Evolutionary conservation across 2,888 invertebrate species (phyloP).

Genomic region (Watsonalla cultraria): DNA sequence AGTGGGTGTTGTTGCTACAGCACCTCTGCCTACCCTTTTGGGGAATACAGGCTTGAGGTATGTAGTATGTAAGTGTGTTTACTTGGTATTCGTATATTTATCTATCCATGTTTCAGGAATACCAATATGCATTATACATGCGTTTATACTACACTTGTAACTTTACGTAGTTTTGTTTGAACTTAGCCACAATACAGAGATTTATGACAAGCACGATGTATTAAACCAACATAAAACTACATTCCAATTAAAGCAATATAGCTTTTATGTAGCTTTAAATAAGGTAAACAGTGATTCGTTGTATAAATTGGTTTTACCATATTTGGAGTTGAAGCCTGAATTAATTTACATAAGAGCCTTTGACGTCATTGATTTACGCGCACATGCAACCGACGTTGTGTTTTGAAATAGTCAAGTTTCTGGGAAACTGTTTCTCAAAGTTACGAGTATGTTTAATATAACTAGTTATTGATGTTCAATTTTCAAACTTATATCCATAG

Average conservation of each 20-base stretch:
- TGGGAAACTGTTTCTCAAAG: neutral
- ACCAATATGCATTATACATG: neutral
- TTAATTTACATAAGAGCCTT: slow-evolving; percentile 32
- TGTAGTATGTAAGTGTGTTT: too few relatives aligned
- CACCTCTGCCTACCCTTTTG: too few relatives aligned
- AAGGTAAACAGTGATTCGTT: neutral
- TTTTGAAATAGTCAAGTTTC: slow-evolving; percentile 19
- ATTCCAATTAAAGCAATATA: neutral
- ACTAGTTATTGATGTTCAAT: neutral
- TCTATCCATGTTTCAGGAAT: neutral
- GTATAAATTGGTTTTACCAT: neutral
- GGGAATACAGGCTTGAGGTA: too few relatives aligned
- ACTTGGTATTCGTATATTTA: too few relatives aligned
- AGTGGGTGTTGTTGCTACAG: too few relatives aligned
- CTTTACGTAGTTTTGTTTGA: slow-evolving; percentile 10
- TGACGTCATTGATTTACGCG: slow-evolving; percentile 29
- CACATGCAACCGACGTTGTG: slow-evolving; percentile 21
- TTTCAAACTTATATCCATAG: too few relatives aligned
- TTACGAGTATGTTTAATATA: neutral
- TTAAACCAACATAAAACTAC: neutral
- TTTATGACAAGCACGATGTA: slow-evolving; percentile 9
- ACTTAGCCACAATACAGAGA: slow-evolving; percentile 12
- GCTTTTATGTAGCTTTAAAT: neutral
- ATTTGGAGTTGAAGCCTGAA: slow-evolving; percentile 19
- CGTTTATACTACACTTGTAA: neutral